Conservation (phyloP, 2,888 invertebrate species). For the Heliconius aoede region DNA sequence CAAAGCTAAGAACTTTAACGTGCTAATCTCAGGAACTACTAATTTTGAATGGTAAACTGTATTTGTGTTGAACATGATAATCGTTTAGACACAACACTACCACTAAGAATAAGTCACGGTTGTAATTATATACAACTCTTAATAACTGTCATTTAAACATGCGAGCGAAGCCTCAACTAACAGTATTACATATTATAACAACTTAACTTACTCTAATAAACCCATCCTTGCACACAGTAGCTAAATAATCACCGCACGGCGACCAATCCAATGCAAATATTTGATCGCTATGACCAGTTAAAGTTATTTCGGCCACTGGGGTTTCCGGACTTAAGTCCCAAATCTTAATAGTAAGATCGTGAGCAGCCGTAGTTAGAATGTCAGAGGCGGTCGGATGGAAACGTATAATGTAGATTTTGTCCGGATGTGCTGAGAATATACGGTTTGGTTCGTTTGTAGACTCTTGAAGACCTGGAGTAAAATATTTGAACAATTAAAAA, state of each 20-base stretch:
- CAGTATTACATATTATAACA: background rate
- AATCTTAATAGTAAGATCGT: conserved; percentile 94
- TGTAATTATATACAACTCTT: too few relatives aligned
- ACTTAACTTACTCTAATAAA: conserved; percentile 84
- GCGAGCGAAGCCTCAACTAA: too few relatives aligned
- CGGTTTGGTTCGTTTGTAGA: conserved; percentile 90
- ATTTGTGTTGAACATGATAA: too few relatives aligned
- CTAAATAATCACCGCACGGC: conserved; percentile 92
- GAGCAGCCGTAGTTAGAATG: conserved; percentile 93
- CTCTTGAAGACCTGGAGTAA: conserved; percentile 84
- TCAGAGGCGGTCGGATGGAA: conserved; percentile 95
- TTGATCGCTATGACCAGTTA: conserved; percentile 92
- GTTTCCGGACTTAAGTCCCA: conserved; percentile 88
- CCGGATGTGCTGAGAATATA: conserved; percentile 89
- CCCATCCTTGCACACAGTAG: conserved; percentile 95
- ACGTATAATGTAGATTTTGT: conserved; percentile 93
- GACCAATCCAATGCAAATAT: conserved; percentile 97
- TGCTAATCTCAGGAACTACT: too few relatives aligned
- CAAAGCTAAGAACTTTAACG: too few relatives aligned
- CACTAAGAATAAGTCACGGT: too few relatives aligned
- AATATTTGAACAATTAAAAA: background rate
- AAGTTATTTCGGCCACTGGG: conserved; percentile 76
- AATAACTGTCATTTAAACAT: too few relatives aligned
- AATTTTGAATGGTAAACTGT: too few relatives aligned
- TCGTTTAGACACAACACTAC: too few relatives aligned